Evolutionary conservation across 1,140 invertebrate species (phyloP), one percentile per base, ranked within the genome.

Genomic region (Lasioglossum albipes): DNA sequence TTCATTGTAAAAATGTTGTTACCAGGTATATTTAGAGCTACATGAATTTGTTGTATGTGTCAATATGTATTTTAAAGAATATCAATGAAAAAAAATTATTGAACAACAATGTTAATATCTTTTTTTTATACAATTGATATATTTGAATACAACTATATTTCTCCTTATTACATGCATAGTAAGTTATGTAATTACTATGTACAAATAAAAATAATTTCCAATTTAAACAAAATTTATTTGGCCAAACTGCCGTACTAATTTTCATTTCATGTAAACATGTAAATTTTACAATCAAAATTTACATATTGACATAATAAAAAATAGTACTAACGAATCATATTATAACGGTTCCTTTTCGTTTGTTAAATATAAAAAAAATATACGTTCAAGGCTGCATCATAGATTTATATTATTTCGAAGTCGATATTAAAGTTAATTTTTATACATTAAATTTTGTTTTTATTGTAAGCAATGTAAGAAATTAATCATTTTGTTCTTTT

Each of bases 11-110:
- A 54, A 41, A 79, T 59, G 31, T 49, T 36, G 31, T 74, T 66
- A 74, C 2, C 20, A 64, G 70, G 18, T 70, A 42, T 49, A 79
- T 73, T 27, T 65, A 66, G 27, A 66, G 59, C 57, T 64, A 27
- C 36, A 82, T 10, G 22, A 78, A 36, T 85, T 75, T 78, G 62
- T 82, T 49, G 75, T 81, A 72, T 68, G 57, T 82, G 69, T 69
- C 76, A 52, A 86, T 75, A 75, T 61, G 57, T 45, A 66, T 69
- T 59, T 73, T 36, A 64, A 18, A 59, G 59, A 61, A 75, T 64
- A 72, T 75, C 27, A 75, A 77, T 36, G 36, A 67, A 64, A 12
- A 64, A 41, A 52, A 27, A 49, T 31, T 59, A 2, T 12, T 45
- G 16, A 64, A 7, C 45, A 73, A 61, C 49, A 52, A 20, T 65